Evolutionary conservation across 2,113 vertebrate species (phyloP), one percentile per base, ranked within the genome.

Genomic region (Polypterus bichir): DNA sequence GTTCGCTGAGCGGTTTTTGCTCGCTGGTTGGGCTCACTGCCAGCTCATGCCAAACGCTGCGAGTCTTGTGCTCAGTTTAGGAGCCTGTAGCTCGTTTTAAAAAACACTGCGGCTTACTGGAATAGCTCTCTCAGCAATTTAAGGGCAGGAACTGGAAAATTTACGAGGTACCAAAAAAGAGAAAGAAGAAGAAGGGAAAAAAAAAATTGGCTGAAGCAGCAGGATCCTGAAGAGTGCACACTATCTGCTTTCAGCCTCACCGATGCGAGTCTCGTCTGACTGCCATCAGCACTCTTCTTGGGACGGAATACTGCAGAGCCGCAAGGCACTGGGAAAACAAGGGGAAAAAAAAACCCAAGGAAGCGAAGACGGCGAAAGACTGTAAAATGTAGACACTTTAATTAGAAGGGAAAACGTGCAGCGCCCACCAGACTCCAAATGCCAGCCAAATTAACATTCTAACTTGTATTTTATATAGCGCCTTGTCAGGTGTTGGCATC

Each of bases 111-210:
- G 78, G 83, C 84, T 82, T 85, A 70, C 61, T 76, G 77, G 82
- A 88, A 86, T 76, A 82, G 82, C 80, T 76, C 76, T 82, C 85
- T 88, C 85, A 88, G 84, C 83, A 88, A 73, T 76, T 65, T 78
- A 79, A 76, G 80, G 71, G 71, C 69, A 74, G 76, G 73, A 64
- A 80, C 78, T 75, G 84, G 82, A 86, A 86, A 83, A 84, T 81
- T 78, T 77, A 81, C 74, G 27, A 27, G 27, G 27, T 27, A 76
- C 64, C 79, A 77, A 79, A 52, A 52, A 51, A 51, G 10, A 52
- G 10, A 52, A 4, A 7, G 27, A 27, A 27, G 27, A 27, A 27
- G 27, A 27, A 27, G 27, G 27, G 2, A 27, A 27, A 27, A 27
- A 27, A 27, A 27, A 27, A 27, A 27, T 27, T 27, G 27, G 27